Percentiles rank a stretch among this genome's conserved stretches.
Conservation (phyloP, 2,113 vertebrate species). For the Oryzias woworae region DNA sequence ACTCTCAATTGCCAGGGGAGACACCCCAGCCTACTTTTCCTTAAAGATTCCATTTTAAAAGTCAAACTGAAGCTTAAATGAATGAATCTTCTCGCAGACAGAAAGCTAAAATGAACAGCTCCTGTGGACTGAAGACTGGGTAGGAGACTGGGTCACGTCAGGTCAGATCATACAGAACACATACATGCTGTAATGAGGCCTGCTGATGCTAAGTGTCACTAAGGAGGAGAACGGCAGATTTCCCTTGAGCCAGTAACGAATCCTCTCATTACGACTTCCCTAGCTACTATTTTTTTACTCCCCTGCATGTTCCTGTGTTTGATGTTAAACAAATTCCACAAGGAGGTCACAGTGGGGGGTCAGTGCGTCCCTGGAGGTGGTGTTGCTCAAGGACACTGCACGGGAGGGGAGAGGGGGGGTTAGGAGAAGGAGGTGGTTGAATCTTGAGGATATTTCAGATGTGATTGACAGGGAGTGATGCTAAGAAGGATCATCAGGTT, state of each 20-base stretch:
- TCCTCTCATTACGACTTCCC: constrained; percentile 21
- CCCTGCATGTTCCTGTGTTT: constrained; percentile 25
- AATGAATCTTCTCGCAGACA: no score
- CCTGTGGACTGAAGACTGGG: no score
- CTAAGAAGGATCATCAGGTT: constrained; percentile 5
- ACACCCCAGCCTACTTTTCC: no score
- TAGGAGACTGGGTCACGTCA: no score
- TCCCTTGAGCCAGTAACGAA: constrained; percentile 37
- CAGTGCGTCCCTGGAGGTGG: constrained; percentile 20
- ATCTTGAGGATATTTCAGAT: neutral
- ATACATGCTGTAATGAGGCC: no score
- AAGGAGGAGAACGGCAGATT: constrained; percentile 50
- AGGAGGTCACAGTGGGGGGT: constrained; percentile 48
- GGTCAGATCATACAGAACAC: no score
- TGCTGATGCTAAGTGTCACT: constrained; percentile 10
- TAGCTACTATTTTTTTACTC: constrained; percentile 34
- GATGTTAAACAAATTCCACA: constrained; percentile 30
- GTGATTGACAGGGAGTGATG: constrained; percentile 5
- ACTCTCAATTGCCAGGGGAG: no score
- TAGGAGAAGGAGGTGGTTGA: neutral
- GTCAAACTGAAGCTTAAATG: no score
- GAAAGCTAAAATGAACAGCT: no score
- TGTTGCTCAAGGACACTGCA: constrained; percentile 27
- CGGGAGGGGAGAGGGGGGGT: neutral
- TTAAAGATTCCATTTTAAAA: no score